Percentiles rank a stretch among this genome's conserved stretches.
Conservation (phyloP, 2,797 vertebrate species). For the Molothrus ater region DNA sequence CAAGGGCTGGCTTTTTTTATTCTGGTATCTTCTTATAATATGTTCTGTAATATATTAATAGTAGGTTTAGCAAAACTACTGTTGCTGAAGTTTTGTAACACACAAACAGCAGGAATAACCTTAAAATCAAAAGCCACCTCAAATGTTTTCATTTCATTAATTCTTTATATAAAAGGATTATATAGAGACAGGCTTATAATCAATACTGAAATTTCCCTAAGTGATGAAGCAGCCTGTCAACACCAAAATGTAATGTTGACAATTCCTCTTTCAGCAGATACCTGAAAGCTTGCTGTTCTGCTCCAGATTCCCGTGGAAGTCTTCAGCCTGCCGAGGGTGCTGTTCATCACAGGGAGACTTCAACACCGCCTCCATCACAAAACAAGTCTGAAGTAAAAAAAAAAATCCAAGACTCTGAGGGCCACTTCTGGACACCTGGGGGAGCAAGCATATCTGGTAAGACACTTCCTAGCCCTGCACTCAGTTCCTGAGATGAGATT, state of each 20-base stretch:
- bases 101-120: background rate
- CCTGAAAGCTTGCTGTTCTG: conserved; percentile 70
- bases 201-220: background rate
- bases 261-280: conserved; percentile 17
- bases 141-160: background rate
- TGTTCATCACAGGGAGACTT: conserved; percentile 59
- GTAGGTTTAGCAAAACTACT: background rate
- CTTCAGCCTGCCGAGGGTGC: conserved; percentile 63
- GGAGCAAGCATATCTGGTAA: background rate
- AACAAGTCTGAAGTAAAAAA: background rate
- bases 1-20: background rate
- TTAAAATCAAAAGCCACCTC: background rate
- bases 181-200: background rate
- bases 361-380: conserved; percentile 56
- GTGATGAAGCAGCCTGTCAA: background rate
- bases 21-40: background rate
- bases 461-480: background rate
- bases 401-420: background rate
- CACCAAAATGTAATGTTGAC: background rate
- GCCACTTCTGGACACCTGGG: background rate
- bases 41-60: background rate
- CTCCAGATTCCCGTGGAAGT: conserved; percentile 46
- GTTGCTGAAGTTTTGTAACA: background rate
- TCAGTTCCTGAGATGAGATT: background rate
- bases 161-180: background rate